A percentile compares a stretch with the other conserved stretches of the same genome.
Evolutionary conservation across 2,113 vertebrate genomes (phyloP).

Genomic region (Notothenia rossii): DNA sequence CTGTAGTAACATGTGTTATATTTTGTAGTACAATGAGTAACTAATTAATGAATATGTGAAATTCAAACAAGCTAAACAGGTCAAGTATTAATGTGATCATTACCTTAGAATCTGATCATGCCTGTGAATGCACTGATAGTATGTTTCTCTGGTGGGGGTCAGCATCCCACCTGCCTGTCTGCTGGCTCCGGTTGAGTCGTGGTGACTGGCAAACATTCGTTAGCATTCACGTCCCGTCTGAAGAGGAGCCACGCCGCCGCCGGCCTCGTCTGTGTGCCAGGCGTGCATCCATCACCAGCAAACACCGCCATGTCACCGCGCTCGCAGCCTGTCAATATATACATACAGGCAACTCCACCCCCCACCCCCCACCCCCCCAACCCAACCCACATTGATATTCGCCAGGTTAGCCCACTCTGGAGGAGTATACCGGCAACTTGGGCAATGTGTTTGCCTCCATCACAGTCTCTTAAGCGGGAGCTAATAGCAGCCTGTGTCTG

Average conservation of each 20-base stretch:
- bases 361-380: background rate
- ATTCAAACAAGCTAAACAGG: conserved; percentile 21
- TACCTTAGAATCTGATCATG: conserved; percentile 31
- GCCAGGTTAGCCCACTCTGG: conserved; percentile 40
- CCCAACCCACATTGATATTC: too few species aligned
- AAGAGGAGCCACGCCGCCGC: conserved; percentile 64
- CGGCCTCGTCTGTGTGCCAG: conserved; percentile 56
- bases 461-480: conserved; percentile 59
- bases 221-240: conserved; percentile 66
- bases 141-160: conserved; percentile 25
- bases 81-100: conserved; percentile 23
- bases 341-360: conserved; percentile 49
- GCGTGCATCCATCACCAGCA: conserved; percentile 59
- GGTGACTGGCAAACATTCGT: conserved; percentile 58
- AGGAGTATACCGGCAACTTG: conserved; percentile 35
- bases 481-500: conserved; percentile 64
- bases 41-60: background rate
- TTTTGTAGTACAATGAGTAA: too few species aligned
- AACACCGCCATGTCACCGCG: conserved; percentile 59
- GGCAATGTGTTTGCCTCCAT: conserved; percentile 66
- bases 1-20: too few species aligned
- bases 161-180: conserved; percentile 70
- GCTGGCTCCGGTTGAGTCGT: conserved; percentile 58
- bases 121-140: conserved; percentile 25
- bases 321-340: conserved; percentile 61